Evolutionary conservation across 2,888 invertebrate species (phyloP), one percentile per base, ranked within the genome.

Genomic region (Syrphus vitripennis): DNA sequence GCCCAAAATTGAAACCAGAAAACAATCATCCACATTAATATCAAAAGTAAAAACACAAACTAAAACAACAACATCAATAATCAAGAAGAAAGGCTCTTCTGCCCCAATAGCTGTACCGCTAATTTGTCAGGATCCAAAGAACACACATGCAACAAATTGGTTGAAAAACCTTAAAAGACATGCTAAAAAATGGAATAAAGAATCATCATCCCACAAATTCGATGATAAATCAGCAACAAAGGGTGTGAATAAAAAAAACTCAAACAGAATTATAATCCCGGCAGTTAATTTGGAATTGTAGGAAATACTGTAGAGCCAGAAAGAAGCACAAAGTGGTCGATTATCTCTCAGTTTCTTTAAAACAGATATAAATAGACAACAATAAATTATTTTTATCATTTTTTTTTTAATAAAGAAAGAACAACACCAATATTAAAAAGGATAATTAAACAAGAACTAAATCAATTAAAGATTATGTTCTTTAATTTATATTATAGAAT

Each of bases 311-410:
- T n/a, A 61, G 69, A 29, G 48, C 29, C 21, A 77, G 45, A 82
- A 79, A 87, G 87, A 79, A 87, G 87, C 77, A 87, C 83, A 80
- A 84, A 84, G 81, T 78, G 74, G 84, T 81, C 76, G 74, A 78
- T 61, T 75, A 74, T 67, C 61, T 77, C 65, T 53, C 63, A 84
- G 53, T 80, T 79, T 83, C 71, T 70, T n/a, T 63, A 87, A 67
- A 82, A 69, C 57, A 72, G 34, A 42, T 34, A 70, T 26, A 31
- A 67, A 50, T 50, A 67, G 67, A 67, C 55, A 67, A 69, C 53
- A 65, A 57, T 71, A 63, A 70, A 82, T 70, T 75, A 78, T 83
- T 83, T 87, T 81, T 76, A 63, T 76, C 65, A 53, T 67, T 81
- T 61, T 59, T 59, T 72, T 57, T 34, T 34, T 70, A n/a, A n/a